Evolutionary conservation across 1,140 invertebrate species (phyloP), one percentile per base, ranked within the genome.

Genomic region (Trachymyrmex septentrionalis): DNA sequence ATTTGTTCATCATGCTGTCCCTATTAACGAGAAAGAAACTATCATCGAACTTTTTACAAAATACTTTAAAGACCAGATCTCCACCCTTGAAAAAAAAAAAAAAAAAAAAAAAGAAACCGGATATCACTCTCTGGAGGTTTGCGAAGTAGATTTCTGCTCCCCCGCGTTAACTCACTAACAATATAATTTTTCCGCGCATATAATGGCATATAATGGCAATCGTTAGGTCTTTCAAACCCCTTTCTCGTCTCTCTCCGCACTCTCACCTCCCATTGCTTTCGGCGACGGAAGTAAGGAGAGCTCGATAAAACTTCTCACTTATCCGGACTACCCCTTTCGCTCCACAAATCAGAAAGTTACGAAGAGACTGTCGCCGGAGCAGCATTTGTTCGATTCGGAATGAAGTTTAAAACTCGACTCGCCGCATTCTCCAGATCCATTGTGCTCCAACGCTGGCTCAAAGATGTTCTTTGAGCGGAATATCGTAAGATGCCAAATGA

Each of bases 321-420:
- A 91, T 71, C 84, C 73, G 75, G 38, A 71, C 69, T 84, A 92
- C 87, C 91, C 91, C 82, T 92, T 92, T 91, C 66, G 78, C 24
- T 24, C 69, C 44, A 72, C 85, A 81, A 91, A 89, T 89, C 90
- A 61, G 16, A 91, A 91, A 91, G 87, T 91, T 89, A 64, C 61
- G 53, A 57, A 34, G 63, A 38, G 50, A 53, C 50, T 71, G 34
- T 12, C 69, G 61, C 67, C 50, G 63, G 55, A 66, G 64, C 9
- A 19, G 7, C 88, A 77, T 90, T 90, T 90, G 88, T 90, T 90
- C 88, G 75, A 14, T 82, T 73, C 63, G 53, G 86, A 92, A 92
- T 91, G 86, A 92, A 93, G 88, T 93, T 93, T 92, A 85, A 92
- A 93, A 92, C 91, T 91, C 89, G 82, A 61, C 82, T 72, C 66